phyloP scores from a whole-genome alignment of 1,140 invertebrate species.

The Agrypnia vestita region DNA sequence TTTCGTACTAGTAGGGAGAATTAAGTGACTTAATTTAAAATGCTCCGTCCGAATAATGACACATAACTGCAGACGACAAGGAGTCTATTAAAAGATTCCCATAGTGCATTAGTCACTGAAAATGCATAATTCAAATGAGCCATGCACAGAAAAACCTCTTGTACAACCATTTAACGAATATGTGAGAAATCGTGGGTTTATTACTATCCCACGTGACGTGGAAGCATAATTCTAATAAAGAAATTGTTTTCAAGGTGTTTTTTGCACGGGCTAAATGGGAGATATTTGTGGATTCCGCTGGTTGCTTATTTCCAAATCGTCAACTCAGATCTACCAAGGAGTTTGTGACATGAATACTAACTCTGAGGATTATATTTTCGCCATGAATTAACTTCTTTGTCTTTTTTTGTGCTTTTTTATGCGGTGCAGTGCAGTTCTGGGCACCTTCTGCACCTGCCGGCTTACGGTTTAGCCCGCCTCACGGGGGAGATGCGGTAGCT shows the following conservation, averaged over 20 bases:
- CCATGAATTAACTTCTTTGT: slow-evolving; percentile 1
- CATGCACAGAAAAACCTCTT: slow-evolving; percentile 8
- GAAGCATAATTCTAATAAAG: background rate
- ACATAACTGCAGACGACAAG: background rate
- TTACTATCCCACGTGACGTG: slow-evolving; percentile 33
- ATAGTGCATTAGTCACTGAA: slow-evolving; percentile 5
- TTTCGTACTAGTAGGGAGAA: background rate
- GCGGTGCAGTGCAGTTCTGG: background rate
- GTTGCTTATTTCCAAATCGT: slow-evolving; percentile 3
- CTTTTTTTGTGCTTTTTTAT: background rate
- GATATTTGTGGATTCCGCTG: slow-evolving; percentile 1
- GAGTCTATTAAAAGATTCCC: slow-evolving; percentile 28
- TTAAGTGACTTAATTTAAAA: background rate
- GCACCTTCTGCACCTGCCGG: background rate
- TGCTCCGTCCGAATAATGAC: background rate
- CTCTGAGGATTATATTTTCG: background rate
- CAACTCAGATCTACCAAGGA: background rate
- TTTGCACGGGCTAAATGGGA: background rate
- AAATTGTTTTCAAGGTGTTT: slow-evolving; percentile 26
- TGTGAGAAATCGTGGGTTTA: slow-evolving; percentile 30
- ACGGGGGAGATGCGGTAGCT: too few relatives aligned
- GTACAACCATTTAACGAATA: slow-evolving; percentile 35
- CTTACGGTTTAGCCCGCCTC: too few relatives aligned
- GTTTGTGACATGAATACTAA: slow-evolving; percentile 15
- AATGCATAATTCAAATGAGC: slow-evolving; percentile 23